Evolutionary conservation across 30 jellyfish, hydroid and myxozoan species (phyloP).

Genomic region (Pelagia noctiluca): DNA sequence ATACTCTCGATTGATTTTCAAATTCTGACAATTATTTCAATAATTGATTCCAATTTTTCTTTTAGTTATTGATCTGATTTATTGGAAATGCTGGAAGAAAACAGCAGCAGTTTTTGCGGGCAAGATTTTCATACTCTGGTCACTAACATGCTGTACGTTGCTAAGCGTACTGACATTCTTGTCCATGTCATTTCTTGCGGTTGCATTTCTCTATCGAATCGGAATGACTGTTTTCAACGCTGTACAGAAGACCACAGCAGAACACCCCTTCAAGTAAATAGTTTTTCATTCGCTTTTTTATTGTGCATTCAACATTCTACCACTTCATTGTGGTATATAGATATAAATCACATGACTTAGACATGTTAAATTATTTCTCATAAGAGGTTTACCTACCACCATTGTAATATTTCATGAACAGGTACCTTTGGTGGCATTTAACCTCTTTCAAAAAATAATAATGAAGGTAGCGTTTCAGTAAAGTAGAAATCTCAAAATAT

Average conservation of each 20-base stretch:
- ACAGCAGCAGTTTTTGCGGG: conserved; percentile 87
- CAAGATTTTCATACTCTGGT: conserved; percentile 68
- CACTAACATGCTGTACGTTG: conserved; percentile 79
- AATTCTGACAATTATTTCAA: too few species aligned
- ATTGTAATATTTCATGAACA: too few species aligned
- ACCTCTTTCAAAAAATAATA: too few species aligned
- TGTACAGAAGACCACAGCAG: conserved; percentile 96
- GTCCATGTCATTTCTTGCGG: conserved; percentile 82
- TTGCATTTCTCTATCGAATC: conserved; percentile 89
- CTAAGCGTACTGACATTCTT: conserved; percentile 82
- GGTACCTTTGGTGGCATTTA: too few species aligned
- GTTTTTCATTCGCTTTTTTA: not conserved
- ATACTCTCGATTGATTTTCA: too few species aligned
- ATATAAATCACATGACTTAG: too few species aligned
- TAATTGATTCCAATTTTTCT: too few species aligned
- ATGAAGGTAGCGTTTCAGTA: too few species aligned
- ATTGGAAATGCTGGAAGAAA: conserved; percentile 85
- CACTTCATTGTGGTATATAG: too few species aligned
- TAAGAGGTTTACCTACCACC: too few species aligned
- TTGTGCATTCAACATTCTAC: not conserved
- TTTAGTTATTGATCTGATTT: conserved; percentile 81
- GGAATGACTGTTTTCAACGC: conserved; percentile 99
- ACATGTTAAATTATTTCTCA: too few species aligned
- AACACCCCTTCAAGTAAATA: conserved; percentile 95
- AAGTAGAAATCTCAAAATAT: too few species aligned